A percentile compares a stretch with the other conserved stretches of the same genome.
Conservation (phyloP, 2,888 invertebrate species). For the Xestobium rufovillosum region DNA sequence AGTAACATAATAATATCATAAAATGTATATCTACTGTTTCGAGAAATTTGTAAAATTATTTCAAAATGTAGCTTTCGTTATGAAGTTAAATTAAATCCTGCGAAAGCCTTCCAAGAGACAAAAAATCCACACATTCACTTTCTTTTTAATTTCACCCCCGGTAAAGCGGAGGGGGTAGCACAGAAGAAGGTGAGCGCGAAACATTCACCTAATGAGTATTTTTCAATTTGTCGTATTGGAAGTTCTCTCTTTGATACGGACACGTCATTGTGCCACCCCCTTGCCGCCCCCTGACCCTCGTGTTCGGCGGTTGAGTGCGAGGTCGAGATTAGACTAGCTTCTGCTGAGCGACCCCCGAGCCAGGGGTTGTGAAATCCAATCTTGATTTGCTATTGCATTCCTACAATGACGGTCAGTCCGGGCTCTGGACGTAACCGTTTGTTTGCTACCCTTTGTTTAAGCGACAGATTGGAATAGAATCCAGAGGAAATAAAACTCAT, state of each 20-base stretch:
- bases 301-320: conserved; percentile 37
- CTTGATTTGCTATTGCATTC: conserved; percentile 47
- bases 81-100: too few species aligned
- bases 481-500: conserved; percentile 2
- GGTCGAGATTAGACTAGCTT: conserved; percentile 44
- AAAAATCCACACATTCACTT: too few species aligned
- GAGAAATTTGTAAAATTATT: too few species aligned
- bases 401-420: conserved; percentile 42
- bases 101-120: too few species aligned
- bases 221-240: conserved; percentile 45
- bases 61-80: too few species aligned
- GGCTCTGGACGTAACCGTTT: conserved; percentile 32
- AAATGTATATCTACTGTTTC: too few species aligned
- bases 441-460: conserved; percentile 42
- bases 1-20: too few species aligned
- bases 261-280: conserved; percentile 38
- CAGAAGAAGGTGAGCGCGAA: conserved; percentile 35
- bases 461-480: conserved; percentile 34
- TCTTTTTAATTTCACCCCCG: too few species aligned
- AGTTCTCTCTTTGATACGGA: conserved; percentile 40
- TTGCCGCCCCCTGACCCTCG: conserved; percentile 10
- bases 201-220: conserved; percentile 46
- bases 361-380: conserved; percentile 44
- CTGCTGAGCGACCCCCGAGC: conserved; percentile 36
- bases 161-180: conserved; percentile 12